Evolutionary conservation across 2,797 vertebrate species (phyloP), one percentile per base, ranked within the genome.

Genomic region (Sciurus carolinensis): DNA sequence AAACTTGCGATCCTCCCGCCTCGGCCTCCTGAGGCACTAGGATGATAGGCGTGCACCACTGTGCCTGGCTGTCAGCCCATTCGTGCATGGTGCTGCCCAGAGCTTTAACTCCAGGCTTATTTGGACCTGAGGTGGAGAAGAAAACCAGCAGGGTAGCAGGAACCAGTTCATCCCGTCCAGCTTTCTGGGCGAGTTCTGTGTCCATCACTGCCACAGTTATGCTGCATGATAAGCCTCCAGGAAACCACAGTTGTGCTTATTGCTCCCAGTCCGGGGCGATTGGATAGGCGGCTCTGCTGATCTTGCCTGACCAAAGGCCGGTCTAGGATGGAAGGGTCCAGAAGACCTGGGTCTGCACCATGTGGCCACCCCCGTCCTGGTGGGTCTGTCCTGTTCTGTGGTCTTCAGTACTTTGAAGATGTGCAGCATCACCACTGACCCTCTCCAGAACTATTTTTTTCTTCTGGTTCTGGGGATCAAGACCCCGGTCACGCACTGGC

Each of bases 151-250:
- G 79, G 20, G 39, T 4, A 5, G 33, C 7, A 47, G 54, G 28
- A 36, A 17, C 28, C 11, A 47, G 71, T 52, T 66, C 30, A 77
- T 24, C n/a, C 22, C 9, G 52, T 95, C 73, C 86, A 85, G 62
- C 17, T 44, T 76, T 90, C 91, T 91, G 66, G 54, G 85, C 36
- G 66, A 76, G 86, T 72, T 64, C 87, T 72, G 20, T 71, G n/a
- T 72, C 9, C 5, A 10, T 86, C 13, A 54, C 54, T 1, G 2
- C 22, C 15, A 39, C 8, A 14, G 0, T 54, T 64, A 47, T 52
- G 30, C 18, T n/a, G 30, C 8, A 0, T 30, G 20, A 72, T 17
- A 30, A 33, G 3, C 18, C 18, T 20, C 54, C 57, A 59, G 22
- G 24, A 59, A 59, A 26, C 2, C 15, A 18, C 52, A 3, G 1